Evolutionary conservation across 2,113 vertebrate genomes (phyloP).

Genomic region (Notiomystis cincta): DNA sequence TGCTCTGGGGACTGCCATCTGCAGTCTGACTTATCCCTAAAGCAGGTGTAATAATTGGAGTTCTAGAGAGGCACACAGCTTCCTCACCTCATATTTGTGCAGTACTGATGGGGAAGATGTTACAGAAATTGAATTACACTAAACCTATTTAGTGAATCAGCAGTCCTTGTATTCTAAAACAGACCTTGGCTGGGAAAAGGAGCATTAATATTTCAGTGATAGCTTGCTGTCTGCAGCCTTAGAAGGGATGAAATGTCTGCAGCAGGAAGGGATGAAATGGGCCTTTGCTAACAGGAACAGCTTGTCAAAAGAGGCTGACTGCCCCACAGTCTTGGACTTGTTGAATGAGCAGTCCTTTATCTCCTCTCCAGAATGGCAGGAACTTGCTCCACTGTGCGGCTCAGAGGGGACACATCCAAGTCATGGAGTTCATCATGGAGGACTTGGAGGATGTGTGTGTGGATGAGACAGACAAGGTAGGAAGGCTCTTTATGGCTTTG

Average conservation of each 20-base stretch:
- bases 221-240: not conserved
- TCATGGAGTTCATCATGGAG: slow-evolving; percentile 83
- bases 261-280: not conserved
- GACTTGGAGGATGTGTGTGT: slow-evolving; percentile 81
- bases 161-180: not conserved
- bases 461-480: slow-evolving; percentile 81
- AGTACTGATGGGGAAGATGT: not conserved
- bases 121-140: not conserved
- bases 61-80: not conserved
- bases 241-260: not conserved
- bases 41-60: not conserved
- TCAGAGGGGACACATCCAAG: slow-evolving; percentile 78
- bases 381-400: slow-evolving; percentile 86
- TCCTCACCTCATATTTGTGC: not conserved
- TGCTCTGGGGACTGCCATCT: not conserved
- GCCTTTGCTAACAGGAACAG: not conserved
- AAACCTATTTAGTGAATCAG: not conserved
- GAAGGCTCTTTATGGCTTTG: not conserved
- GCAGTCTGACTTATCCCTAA: not conserved
- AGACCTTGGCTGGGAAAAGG: not conserved
- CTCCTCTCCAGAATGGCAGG: slow-evolving; percentile 75
- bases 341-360: not conserved
- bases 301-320: not conserved
- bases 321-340: not conserved
- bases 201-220: not conserved